Conservation (phyloP, 2,888 invertebrate genomes). For the Drosophila monieri region DNA sequence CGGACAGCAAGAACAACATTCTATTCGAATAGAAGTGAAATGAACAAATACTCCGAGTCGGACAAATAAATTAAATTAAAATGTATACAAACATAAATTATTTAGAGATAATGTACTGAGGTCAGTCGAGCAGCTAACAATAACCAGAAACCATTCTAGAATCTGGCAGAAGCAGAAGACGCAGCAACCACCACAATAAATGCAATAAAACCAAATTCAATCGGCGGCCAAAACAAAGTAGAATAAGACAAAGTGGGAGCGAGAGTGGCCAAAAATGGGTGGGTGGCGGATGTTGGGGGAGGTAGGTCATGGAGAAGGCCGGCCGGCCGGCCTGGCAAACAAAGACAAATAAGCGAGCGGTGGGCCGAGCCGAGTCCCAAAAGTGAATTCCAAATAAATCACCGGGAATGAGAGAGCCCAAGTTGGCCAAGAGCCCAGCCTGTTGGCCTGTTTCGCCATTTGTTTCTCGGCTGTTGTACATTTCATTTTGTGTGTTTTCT, state of each 20-base stretch:
- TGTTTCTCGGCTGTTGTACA: constrained; percentile 48
- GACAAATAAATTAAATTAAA: constrained; percentile 77
- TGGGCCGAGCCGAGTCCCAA: constrained; percentile 36
- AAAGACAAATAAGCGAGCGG: constrained; percentile 65
- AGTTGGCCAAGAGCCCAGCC: constrained; percentile 36
- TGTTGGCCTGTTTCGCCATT: constrained; percentile 37
- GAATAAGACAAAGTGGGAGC: constrained; percentile 34
- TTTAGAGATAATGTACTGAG: constrained; percentile 77
- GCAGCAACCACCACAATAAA: constrained; percentile 63
- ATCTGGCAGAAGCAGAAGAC: constrained; percentile 1
- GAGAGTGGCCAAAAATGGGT: constrained; percentile 2
- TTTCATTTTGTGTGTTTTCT: constrained; percentile 56
- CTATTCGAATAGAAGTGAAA: constrained; percentile 26
- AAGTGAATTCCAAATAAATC: constrained; percentile 68
- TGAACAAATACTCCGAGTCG: constrained; percentile 66
- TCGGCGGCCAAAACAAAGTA: constrained; percentile 64
- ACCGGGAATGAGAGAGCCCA: constrained; percentile 57
- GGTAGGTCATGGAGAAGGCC: constrained; percentile 17
- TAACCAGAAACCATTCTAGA: constrained; percentile 52
- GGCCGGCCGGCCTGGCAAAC: constrained; percentile 31
- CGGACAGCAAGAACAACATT: constrained; percentile 18
- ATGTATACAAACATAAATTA: constrained; percentile 78
- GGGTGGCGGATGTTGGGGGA: constrained; percentile 7
- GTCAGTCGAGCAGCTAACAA: constrained; percentile 57
- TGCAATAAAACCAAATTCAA: constrained; percentile 78